phyloP scores from a whole-genome alignment of 2,797 vertebrate species.

The Bryconaethiops microstoma region DNA sequence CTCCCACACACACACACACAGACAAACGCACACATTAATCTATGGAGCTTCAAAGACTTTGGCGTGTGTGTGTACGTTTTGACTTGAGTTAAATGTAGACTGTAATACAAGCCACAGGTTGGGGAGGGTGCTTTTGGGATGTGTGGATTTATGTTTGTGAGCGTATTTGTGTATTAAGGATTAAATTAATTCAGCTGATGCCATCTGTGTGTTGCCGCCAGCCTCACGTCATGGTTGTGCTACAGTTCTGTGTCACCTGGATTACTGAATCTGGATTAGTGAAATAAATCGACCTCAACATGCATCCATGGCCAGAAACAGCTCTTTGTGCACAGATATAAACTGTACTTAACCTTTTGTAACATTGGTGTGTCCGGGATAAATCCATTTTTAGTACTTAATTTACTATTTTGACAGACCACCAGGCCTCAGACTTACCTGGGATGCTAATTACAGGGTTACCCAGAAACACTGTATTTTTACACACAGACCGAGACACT shows the following conservation, averaged over 20 bases:
- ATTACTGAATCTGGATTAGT: slow-evolving; percentile 59
- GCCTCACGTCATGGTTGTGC: slow-evolving; percentile 26
- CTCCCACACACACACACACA: background rate
- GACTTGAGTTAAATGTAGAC: background rate
- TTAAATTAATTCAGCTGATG: slow-evolving; percentile 27
- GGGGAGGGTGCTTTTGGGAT: background rate
- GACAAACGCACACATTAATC: background rate
- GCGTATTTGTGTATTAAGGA: slow-evolving; percentile 37
- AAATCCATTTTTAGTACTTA: background rate
- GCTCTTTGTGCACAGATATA: background rate
- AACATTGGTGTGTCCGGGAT: background rate
- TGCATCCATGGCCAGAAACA: slow-evolving; percentile 12
- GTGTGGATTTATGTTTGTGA: background rate
- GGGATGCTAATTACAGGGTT: background rate
- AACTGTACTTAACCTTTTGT: background rate
- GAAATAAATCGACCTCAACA: slow-evolving; percentile 34
- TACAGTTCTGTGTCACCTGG: slow-evolving; percentile 46
- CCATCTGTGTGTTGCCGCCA: background rate
- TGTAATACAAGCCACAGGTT: background rate
- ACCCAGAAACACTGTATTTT: background rate
- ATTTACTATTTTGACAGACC: slow-evolving; percentile 1
- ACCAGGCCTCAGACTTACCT: background rate
- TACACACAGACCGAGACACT: background rate
- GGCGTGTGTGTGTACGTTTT: background rate
- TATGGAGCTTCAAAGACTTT: background rate